Base-by-base conservation (phyloP, 2,888 invertebrate species). In the Tachina grossa region DNA sequence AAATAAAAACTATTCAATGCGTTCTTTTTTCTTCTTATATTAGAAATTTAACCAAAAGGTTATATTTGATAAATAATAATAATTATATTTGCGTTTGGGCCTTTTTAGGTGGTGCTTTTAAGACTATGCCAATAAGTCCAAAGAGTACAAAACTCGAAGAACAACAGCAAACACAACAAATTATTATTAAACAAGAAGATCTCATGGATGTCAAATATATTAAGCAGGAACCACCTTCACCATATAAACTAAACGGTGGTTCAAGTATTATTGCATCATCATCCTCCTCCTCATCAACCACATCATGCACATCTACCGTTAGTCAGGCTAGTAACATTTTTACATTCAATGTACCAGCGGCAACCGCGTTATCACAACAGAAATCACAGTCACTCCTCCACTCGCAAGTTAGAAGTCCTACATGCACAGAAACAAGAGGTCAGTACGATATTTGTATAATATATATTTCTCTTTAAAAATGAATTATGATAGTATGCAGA, bases 31-130 rank as follows among this genome's bases (percentile, higher is more conserved):
- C 39, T 77, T 63, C 39, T 43, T 43, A 65, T 14, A 57, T 49
- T 49, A 8, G 14, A 14, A 49, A 49, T 14, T 49, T 13, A 13
- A 49, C 9, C 6, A 11, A 49, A 49, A 49, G 13, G 11, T 14
- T 14, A 13, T 49, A 31, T 55, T 49, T 19, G 4, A n/a, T 11
- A 57, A 13, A 31, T 43, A 16, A 55, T 47, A 16, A 55, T 6
- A 14, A 45, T 19, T 65, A 43, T 31, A 6, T 31, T 47, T 53
- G 11, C 19, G 31, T 13, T 43, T 51, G 13, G 14, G 13, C 10
- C 31, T 71, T 57, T 11, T 19, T 79, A 92, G 97, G 97, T 68
- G 97, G 98, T 22, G 98, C 98, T 55, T 98, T 98, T 91, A 97
- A 97, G 93, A 97, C 97, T 16, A 92, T 97, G 93, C 97, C 96